phyloP scores from a whole-genome alignment of 1,140 invertebrate genomes.

The Bathynomus jamesi region DNA sequence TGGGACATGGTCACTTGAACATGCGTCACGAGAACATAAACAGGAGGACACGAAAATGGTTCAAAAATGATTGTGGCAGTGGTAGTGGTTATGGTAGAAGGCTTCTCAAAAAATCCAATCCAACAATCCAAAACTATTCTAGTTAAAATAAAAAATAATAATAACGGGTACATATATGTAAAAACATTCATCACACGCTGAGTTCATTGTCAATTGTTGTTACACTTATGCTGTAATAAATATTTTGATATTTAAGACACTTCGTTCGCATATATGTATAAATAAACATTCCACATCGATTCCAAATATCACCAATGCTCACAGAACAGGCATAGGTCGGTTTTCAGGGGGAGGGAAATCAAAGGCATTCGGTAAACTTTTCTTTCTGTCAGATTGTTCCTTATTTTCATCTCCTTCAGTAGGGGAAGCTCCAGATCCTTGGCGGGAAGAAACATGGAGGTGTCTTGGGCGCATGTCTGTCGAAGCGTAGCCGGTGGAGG shows the following conservation, averaged over 20 bases:
- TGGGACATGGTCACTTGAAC: not conserved
- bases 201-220: no score
- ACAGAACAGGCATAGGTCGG: not conserved
- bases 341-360: not conserved
- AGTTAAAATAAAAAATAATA: not conserved
- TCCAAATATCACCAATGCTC: not conserved
- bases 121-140: not conserved
- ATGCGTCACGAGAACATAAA: not conserved
- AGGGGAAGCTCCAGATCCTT: not conserved
- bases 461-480: not conserved
- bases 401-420: not conserved
- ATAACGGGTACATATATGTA: no score
- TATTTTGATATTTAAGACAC: not conserved
- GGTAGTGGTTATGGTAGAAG: not conserved
- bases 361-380: not conserved
- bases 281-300: not conserved
- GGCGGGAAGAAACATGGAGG: not conserved
- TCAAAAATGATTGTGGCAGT: not conserved
- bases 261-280: not conserved
- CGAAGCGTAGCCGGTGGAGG: not conserved
- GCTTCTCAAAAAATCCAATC: no score
- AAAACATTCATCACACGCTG: not conserved
- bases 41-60: not conserved
- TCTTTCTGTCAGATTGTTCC: not conserved
- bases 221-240: not conserved